Base-by-base conservation (phyloP, 2,797 vertebrate genomes). In the Mallotus villosus region DNA sequence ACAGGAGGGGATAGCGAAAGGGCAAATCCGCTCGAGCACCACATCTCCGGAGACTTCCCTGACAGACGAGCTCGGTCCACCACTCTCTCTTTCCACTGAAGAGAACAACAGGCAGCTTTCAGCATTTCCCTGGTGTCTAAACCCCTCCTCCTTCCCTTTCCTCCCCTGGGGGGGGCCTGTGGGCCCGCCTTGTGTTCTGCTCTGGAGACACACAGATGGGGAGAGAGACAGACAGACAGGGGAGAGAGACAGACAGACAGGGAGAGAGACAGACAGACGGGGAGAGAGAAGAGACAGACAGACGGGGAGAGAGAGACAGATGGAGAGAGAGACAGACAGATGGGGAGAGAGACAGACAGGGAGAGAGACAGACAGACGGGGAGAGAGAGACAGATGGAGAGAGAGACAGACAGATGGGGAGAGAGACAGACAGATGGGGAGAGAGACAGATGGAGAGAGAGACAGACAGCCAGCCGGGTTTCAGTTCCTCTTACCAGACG, bases 401-500 rank as follows among this genome's bases (percentile, higher is more conserved):
- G n/a, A 4, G 41, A 46, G 41, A 46, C 12, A 8, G 1, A 2
- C 51, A 55, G 51, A 17, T n/a, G 9, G 51, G 51, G 4, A 55
- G 51, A 55, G 51, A 53, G 14, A 49, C 3, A 29, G 27, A 29
- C 27, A 29, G 27, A 29, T 4, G 0, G n/a, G n/a, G n/a, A n/a
- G n/a, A n/a, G n/a, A n/a, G n/a, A n/a, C n/a, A n/a, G n/a, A n/a
- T n/a, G n/a, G n/a, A n/a, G n/a, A n/a, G n/a, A n/a, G n/a, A n/a
- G 46, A 51, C 49, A 51, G 49, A 51, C 49, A 51, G 49, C 12
- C 49, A 5, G 51, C 1, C 46, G 19, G 3, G 24, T 67, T 74
- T 63, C 57, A 63, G 21, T 71, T 68, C 72, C 41, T 82, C 92
- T 94, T 90, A 94, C 93, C 94, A 95, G 83, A 94, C 90, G 0